Evolutionary conservation across 2,113 vertebrate genomes (phyloP).

Genomic region (Ondatra zibethicus): DNA sequence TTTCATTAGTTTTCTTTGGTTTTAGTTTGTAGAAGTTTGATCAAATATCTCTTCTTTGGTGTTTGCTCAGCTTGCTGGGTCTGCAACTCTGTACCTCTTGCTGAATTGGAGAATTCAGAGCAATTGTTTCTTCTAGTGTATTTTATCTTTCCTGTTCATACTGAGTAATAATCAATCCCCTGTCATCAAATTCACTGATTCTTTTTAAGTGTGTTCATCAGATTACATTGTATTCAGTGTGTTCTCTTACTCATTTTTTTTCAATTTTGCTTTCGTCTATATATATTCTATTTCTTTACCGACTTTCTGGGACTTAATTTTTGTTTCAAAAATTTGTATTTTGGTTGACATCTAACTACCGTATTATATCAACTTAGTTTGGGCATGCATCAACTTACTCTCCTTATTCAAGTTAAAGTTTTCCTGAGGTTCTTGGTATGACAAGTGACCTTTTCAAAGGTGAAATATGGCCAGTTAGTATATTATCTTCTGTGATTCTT

Average conservation of each 20-base stretch:
- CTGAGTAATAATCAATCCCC: neutral
- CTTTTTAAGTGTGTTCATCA: slow-evolving; percentile 20
- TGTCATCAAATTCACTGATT: slow-evolving; percentile 22
- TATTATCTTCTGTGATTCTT: neutral
- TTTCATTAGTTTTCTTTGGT: slow-evolving; percentile 31
- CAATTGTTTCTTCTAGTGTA: slow-evolving; percentile 9
- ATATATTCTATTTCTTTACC: slow-evolving; percentile 39
- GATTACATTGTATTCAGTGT: slow-evolving; percentile 7
- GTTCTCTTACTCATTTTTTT: slow-evolving; percentile 18
- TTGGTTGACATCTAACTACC: neutral
- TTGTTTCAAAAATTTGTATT: slow-evolving; percentile 50
- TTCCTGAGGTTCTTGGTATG: slow-evolving; percentile 7
- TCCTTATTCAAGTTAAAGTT: slow-evolving; percentile 44
- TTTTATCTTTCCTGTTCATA: slow-evolving; percentile 14
- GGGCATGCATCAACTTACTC: neutral
- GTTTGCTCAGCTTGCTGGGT: slow-evolving; percentile 42
- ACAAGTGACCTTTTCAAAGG: neutral
- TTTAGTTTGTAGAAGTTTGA: slow-evolving; percentile 53
- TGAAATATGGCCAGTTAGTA: slow-evolving; percentile 43
- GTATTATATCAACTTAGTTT: slow-evolving; percentile 3
- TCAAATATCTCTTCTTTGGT: neutral
- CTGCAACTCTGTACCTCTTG: slow-evolving; percentile 11
- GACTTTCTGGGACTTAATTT: neutral
- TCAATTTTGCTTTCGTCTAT: slow-evolving; percentile 18
- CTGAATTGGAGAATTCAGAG: neutral